phyloP scores from a whole-genome alignment of 2,888 invertebrate species.

The Diogma glabrata region DNA sequence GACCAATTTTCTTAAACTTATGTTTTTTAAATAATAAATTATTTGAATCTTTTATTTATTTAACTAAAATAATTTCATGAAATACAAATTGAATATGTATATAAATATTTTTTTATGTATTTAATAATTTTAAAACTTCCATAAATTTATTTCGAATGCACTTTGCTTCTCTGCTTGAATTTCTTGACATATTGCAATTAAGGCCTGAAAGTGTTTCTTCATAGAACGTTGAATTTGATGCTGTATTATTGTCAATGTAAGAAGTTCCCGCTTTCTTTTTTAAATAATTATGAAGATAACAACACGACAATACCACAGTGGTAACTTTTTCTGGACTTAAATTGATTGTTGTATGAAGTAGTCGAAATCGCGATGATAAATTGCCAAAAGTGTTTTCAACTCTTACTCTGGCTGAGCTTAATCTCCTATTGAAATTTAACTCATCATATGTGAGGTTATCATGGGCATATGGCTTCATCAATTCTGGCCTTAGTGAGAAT shows the following conservation, averaged over 20 bases:
- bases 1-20: conserved; percentile 1
- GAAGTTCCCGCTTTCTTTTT: not conserved
- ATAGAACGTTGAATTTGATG: conserved; percentile 2
- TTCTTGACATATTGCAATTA: conserved; percentile 4
- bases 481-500: conserved; percentile 1
- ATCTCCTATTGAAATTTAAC: not conserved
- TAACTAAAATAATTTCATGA: conserved; percentile 1
- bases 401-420: not conserved
- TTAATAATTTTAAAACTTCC: not conserved
- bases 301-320: not conserved
- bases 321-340: conserved; percentile 1
- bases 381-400: not conserved
- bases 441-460: not conserved
- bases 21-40: not conserved
- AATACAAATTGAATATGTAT: not conserved
- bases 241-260: not conserved
- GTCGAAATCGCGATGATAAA: not conserved
- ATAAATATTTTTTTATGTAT: not conserved
- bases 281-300: not conserved
- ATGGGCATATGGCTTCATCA: not conserved
- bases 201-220: not conserved
- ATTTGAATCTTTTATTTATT: not conserved
- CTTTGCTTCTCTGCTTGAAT: not conserved
- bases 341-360: not conserved
- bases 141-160: not conserved